Base-by-base conservation (phyloP, 2,113 vertebrate genomes). In the Eublepharis macularius region DNA sequence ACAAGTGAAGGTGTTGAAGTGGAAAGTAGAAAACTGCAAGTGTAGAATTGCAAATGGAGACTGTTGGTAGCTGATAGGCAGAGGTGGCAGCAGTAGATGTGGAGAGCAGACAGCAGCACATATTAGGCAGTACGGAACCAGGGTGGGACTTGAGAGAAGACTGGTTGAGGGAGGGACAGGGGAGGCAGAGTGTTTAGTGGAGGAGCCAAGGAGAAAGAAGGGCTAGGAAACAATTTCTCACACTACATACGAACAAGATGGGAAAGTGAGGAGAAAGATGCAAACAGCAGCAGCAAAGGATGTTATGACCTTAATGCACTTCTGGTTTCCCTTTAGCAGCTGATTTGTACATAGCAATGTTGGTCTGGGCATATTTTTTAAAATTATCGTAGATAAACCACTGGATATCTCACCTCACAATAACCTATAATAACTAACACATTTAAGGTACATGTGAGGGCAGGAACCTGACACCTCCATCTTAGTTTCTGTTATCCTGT, bases 391-490 rank as follows among this genome's bases (percentile, higher is more conserved):
- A 32, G 26, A 77, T 77, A 77, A 84, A 84, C 29, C 47, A 69
- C 39, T 8, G 19, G 29, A 24, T 60, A 70, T 57, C 47, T 85
- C 65, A 85, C 76, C 66, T 2, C 29, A 84, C 36, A 78, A 70
- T 41, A 77, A 84, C 75, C 63, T 68, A 77, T 78, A 47, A 68
- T 34, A 85, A 72, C 36, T 85, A 78, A 85, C 78, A 54, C 49
- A 57, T 57, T 43, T 78, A 70, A 85, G 51, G 83, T 77, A 29
- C 76, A 70, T 85, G 66, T 24, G 36, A 85, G 75, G 83, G 83
- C 83, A 85, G 65, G 75, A 70, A 85, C 75, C 39, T 85, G 77
- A 70, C 19, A 39, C 49, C 47, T 57, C 29, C 65, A 77, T 78
- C 83, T 41, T 85, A 78, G 65, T 66, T 72, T 84, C 45, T 85